Evolutionary conservation across 2,797 vertebrate genomes (phyloP).

Genomic region (Trachurus trachurus): DNA sequence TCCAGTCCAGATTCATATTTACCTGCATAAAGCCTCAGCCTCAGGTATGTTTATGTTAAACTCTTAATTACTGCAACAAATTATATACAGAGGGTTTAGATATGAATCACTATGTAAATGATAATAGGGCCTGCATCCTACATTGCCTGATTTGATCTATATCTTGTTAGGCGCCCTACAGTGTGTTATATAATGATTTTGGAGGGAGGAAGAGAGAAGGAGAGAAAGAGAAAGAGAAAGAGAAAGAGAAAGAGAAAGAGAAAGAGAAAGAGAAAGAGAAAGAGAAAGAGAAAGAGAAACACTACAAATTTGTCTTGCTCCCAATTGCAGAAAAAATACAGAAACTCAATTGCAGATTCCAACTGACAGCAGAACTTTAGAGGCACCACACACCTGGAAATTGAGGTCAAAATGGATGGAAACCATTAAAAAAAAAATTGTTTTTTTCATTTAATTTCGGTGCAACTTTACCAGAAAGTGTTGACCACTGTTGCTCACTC

Average conservation of each 20-base stretch:
- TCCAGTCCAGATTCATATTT: conserved; percentile 4
- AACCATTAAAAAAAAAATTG: not conserved
- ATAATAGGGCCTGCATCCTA: not conserved
- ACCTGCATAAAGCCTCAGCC: not conserved
- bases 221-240: not conserved
- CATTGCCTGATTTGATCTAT: not conserved
- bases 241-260: too few relatives aligned
- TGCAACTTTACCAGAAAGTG: conserved; percentile 4
- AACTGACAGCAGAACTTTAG: not conserved
- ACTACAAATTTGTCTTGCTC: not conserved
- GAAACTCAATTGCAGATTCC: not conserved
- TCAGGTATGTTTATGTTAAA: too few relatives aligned
- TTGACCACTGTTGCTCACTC: not conserved
- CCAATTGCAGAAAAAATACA: not conserved
- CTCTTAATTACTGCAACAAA: too few relatives aligned
- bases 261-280: too few relatives aligned
- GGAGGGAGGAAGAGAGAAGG: too few relatives aligned
- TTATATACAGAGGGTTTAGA: too few relatives aligned
- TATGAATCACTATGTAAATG: not conserved
- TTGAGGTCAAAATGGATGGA: not conserved
- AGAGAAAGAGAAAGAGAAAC: not conserved
- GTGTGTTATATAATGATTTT: not conserved
- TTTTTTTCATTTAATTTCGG: not conserved
- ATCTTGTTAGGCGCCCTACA: not conserved
- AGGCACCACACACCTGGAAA: not conserved